Conservation (phyloP, 1,140 invertebrate genomes). For the Tachypleus tridentatus region DNA sequence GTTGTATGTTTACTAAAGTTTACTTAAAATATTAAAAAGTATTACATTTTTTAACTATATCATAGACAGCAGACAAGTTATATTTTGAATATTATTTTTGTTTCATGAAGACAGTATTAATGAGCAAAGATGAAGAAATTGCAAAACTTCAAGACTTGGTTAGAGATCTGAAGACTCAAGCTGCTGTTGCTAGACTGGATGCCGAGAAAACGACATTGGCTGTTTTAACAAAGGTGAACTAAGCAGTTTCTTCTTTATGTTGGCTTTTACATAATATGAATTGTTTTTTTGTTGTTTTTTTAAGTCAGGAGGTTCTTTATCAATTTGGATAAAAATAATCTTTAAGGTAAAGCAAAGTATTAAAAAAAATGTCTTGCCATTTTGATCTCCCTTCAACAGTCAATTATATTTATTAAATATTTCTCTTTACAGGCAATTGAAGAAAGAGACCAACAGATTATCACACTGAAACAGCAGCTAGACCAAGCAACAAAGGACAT, state of each 20-base stretch:
- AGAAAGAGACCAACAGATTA: conserved; percentile 50
- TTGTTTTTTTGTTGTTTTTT: no score
- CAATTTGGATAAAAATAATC: no score
- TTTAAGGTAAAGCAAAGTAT: no score
- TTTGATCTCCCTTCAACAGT: no score
- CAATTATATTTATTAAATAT: not conserved
- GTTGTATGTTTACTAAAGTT: no score
- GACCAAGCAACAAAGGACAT: conserved; percentile 55
- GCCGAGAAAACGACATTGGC: conserved; percentile 35
- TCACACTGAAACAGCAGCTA: conserved; percentile 52
- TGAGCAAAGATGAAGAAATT: conserved; percentile 52
- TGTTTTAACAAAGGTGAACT: conserved; percentile 30
- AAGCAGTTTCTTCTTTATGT: not conserved
- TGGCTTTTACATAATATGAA: conserved; percentile 6
- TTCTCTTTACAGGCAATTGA: conserved; percentile 36
- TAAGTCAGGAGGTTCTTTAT: no score
- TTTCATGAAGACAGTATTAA: conserved; percentile 40
- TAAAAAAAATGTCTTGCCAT: no score
- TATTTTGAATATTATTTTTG: no score
- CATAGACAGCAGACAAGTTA: no score
- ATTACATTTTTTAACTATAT: no score
- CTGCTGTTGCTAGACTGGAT: conserved; percentile 34
- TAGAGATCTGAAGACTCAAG: conserved; percentile 35
- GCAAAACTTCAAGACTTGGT: conserved; percentile 37
- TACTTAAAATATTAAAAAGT: no score